phyloP scores from a whole-genome alignment of 2,113 vertebrate genomes.

The Enhydra lutris region DNA sequence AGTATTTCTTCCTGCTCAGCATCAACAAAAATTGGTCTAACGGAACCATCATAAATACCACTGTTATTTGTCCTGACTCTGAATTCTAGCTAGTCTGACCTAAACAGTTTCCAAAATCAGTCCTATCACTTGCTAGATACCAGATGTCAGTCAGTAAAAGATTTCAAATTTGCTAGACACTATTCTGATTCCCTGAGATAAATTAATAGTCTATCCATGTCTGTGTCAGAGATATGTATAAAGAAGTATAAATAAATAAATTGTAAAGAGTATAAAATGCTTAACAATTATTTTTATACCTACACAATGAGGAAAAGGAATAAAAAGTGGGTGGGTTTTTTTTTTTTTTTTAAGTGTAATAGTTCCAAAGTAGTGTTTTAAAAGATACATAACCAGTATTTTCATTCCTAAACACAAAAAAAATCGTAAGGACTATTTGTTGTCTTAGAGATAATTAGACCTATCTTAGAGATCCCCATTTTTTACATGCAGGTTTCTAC shows the following conservation, averaged over 20 bases:
- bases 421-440: background rate
- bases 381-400: background rate
- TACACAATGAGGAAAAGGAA: background rate
- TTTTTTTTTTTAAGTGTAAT: background rate
- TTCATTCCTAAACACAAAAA: conserved; percentile 7
- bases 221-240: background rate
- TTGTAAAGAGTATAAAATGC: background rate
- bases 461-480: background rate
- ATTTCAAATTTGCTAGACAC: conserved; percentile 21
- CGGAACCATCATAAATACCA: background rate
- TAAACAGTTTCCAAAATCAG: background rate
- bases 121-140: background rate
- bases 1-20: background rate
- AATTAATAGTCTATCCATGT: background rate
- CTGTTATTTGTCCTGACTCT: background rate
- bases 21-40: background rate
- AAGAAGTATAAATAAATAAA: background rate
- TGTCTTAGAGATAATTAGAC: conserved; percentile 18
- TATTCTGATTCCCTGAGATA: conserved; percentile 24
- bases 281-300: conserved; percentile 19
- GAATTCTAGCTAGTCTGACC: background rate
- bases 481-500: background rate
- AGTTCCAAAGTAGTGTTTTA: background rate
- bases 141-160: background rate
- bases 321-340: background rate